These are phyloP conservation scores for Drosophila chauvacae DNA, from an alignment of 1,140 invertebrate genomes.

Conservation along the genomic window DNA sequence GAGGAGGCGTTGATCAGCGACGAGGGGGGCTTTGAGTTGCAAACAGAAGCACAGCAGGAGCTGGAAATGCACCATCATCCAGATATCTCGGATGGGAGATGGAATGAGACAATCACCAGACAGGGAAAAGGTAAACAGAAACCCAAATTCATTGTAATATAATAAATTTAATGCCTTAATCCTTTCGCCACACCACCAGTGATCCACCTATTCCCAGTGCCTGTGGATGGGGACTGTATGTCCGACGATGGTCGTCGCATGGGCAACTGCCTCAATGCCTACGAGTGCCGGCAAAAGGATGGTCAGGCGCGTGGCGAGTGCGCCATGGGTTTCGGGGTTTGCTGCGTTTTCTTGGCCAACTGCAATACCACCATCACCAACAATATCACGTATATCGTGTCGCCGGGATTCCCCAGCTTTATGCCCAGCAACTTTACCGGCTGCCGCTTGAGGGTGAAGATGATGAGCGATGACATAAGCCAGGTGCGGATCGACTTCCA, in stretches of 20 bases:
- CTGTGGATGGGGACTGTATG: slow-evolving; percentile 91
- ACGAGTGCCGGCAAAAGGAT: slow-evolving; percentile 91
- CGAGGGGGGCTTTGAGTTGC: slow-evolving; percentile 20
- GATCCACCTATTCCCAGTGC: slow-evolving; percentile 89
- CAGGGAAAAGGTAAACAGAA: slow-evolving; percentile 49
- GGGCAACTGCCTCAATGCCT: slow-evolving; percentile 92
- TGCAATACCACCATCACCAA: slow-evolving; percentile 91
- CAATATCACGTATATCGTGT: slow-evolving; percentile 94
- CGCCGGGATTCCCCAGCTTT: slow-evolving; percentile 91
- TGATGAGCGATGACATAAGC: slow-evolving; percentile 90
- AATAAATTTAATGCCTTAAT: neutral
- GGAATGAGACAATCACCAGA: slow-evolving; percentile 30
- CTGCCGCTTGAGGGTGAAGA: slow-evolving; percentile 89
- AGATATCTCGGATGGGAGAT: slow-evolving; percentile 1
- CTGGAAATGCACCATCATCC: slow-evolving; percentile 21
- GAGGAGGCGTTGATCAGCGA: neutral
- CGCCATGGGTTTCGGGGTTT: slow-evolving; percentile 94
- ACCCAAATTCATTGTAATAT: neutral
- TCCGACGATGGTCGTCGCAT: slow-evolving; percentile 88
- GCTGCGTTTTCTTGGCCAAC: slow-evolving; percentile 92
- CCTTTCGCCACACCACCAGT: slow-evolving; percentile 31
- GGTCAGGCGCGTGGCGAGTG: slow-evolving; percentile 91
- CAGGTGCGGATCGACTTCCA: slow-evolving; percentile 92
- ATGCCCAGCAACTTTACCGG: slow-evolving; percentile 87
- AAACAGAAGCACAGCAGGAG: slow-evolving; percentile 34